Conservation (phyloP, 2,113 vertebrate genomes). For the Dascyllus trimaculatus region DNA sequence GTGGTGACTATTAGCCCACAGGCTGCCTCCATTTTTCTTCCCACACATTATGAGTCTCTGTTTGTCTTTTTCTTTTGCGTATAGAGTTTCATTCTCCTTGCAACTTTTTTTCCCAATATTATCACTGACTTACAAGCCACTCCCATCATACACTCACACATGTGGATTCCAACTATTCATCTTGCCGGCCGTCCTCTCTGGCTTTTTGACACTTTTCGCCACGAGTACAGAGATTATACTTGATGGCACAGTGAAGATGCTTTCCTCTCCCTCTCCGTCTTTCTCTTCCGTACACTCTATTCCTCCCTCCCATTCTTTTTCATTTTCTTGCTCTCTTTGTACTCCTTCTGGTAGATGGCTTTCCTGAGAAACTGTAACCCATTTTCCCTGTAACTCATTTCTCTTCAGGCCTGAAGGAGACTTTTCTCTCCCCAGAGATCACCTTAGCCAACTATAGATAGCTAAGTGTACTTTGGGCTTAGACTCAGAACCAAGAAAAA, state of each 20-base stretch:
- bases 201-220: slow-evolving; percentile 41
- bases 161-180: slow-evolving; percentile 37
- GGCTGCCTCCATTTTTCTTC: slow-evolving; percentile 49
- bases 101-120: neutral
- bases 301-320: slow-evolving; percentile 30
- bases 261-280: neutral
- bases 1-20: slow-evolving; percentile 62
- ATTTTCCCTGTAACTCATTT: slow-evolving; percentile 46
- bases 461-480: slow-evolving; percentile 17
- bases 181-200: slow-evolving; percentile 30
- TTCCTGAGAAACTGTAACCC: slow-evolving; percentile 32
- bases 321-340: slow-evolving; percentile 23
- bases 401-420: slow-evolving; percentile 4
- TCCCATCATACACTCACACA: slow-evolving; percentile 24
- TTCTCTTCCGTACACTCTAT: neutral
- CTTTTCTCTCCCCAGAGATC: slow-evolving; percentile 11
- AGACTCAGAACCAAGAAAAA: neutral
- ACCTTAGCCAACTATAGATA: neutral
- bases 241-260: slow-evolving; percentile 36
- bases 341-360: slow-evolving; percentile 21
- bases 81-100: neutral
- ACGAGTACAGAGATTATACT: slow-evolving; percentile 45
- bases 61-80: slow-evolving; percentile 11
- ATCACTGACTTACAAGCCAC: neutral
- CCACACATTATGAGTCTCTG: slow-evolving; percentile 1